Evolutionary conservation across 2,888 invertebrate genomes (phyloP), one percentile per base, ranked within the genome.

Genomic region (Oasisia sp.): DNA sequence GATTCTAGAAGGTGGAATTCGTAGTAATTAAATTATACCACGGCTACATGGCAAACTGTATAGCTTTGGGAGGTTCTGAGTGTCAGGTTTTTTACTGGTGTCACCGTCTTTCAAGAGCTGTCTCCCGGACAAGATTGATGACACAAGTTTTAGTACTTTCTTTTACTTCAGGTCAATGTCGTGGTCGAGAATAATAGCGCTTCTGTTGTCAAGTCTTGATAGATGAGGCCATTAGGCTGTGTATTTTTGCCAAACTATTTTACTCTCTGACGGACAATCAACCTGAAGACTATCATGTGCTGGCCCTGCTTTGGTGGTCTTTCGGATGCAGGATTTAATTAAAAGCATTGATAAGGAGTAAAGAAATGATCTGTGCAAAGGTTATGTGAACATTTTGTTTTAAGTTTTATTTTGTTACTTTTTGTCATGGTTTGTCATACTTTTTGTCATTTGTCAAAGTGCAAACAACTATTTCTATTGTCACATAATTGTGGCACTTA

Each of bases 181-280:
- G 7, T 74, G 74, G 74, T 74, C 19, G 74, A 74, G 74, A 27
- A 74, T 74, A 74, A 74, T 74, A 74, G 74, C 1, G 74, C 74
- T 74, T 74, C 74, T 74, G 14, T 56, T 74, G 14, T 74, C 74
- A 74, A 19, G 27, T 19, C 27, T 74, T 74, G 74, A 74, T n/a
- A 74, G 74, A 74, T 74, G 74, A n/a, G 14, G 74, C 74, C 74
- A 74, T 19, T 74, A 74, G 74, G 74, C 74, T 74, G 74, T 74
- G 27, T 19, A 7, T 74, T 74, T 74, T 74, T 74, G 27, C 19
- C 74, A 19, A 74, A 74, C 27, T 74, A 74, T 74, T 74, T 27
- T 74, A 74, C 14, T 74, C 38, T 38, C 38, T 74, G 74, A 19
- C 1, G 27, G 7, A 74, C 74, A 74, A 19, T n/a, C 74, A 74